Evolutionary conservation across 2,113 vertebrate species (phyloP).

Genomic region (Phyllopteryx taeniolatus): DNA sequence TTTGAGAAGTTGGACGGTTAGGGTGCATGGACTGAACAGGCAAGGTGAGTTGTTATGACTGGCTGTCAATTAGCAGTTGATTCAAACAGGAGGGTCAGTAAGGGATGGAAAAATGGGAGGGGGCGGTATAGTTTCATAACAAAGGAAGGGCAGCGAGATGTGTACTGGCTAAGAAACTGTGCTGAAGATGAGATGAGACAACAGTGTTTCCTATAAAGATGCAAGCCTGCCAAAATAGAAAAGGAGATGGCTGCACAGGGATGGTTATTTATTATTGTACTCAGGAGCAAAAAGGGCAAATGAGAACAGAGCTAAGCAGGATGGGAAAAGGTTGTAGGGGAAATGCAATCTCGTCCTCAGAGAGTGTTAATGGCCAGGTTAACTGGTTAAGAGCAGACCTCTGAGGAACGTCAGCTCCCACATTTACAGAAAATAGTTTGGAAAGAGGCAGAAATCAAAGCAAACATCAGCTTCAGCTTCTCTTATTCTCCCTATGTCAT

Average conservation of each 20-base stretch:
- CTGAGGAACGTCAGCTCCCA: constrained; percentile 42
- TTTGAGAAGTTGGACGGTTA: constrained; percentile 32
- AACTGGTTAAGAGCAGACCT: constrained; percentile 53
- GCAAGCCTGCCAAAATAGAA: constrained; percentile 55
- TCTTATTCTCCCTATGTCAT: constrained; percentile 32
- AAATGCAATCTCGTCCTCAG: constrained; percentile 58
- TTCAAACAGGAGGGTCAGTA: constrained; percentile 67
- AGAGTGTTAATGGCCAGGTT: constrained; percentile 59
- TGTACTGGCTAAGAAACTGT: constrained; percentile 61
- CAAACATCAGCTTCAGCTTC: constrained; percentile 33
- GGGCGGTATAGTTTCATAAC: constrained; percentile 67
- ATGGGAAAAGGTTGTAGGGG: constrained; percentile 56
- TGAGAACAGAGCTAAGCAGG: constrained; percentile 54
- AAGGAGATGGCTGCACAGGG: constrained; percentile 44
- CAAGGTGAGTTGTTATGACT: constrained; percentile 75
- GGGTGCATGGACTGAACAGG: constrained; percentile 32
- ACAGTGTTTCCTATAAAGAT: constrained; percentile 58
- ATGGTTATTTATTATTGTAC: constrained; percentile 69
- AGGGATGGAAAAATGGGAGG: constrained; percentile 35
- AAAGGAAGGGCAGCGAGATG: constrained; percentile 54
- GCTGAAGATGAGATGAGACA: constrained; percentile 65
- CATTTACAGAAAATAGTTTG: constrained; percentile 51
- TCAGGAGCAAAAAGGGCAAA: constrained; percentile 53
- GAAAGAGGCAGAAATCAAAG: constrained; percentile 38
- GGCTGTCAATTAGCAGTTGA: constrained; percentile 76